Conservation (phyloP, 2,113 vertebrate genomes). For the Tauraco erythrolophus region DNA sequence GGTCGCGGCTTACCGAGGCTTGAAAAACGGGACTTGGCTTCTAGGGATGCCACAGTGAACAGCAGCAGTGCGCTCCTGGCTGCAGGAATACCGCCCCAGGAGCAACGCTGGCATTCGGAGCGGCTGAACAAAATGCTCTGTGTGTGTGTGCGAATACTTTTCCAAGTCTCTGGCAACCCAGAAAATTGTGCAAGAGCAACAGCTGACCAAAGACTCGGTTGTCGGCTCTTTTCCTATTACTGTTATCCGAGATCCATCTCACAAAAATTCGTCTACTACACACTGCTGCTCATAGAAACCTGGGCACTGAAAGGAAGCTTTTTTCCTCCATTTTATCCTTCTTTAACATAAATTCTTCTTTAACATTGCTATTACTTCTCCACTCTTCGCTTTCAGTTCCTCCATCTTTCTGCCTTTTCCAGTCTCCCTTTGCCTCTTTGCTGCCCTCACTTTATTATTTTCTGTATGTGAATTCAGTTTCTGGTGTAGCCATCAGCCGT, state of each 20-base stretch:
- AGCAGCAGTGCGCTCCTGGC: fast-evolving
- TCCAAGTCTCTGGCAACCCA: not conserved
- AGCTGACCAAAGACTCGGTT: not conserved
- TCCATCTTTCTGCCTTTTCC: not conserved
- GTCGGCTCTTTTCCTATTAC: not conserved
- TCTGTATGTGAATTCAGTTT: not conserved
- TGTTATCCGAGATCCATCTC: not conserved
- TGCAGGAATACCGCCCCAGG: not conserved
- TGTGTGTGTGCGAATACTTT: not conserved
- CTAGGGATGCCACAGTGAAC: not conserved
- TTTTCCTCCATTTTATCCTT: not conserved
- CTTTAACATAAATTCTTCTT: not conserved
- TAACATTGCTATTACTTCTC: not conserved
- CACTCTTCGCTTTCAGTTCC: not conserved
- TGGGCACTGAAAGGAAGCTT: not conserved
- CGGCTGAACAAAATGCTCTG: not conserved
- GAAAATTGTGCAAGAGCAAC: not conserved
- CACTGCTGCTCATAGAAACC: not conserved
- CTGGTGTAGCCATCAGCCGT: not conserved
- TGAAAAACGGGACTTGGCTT: not conserved
- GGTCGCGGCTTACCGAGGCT: fast-evolving
- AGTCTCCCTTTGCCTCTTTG: not conserved
- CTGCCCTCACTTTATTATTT: not conserved
- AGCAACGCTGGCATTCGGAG: not conserved
- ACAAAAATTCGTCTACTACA: not conserved